Evolutionary conservation across 1,140 invertebrate genomes (phyloP).

Genomic region (Hylyphantes graminicola): DNA sequence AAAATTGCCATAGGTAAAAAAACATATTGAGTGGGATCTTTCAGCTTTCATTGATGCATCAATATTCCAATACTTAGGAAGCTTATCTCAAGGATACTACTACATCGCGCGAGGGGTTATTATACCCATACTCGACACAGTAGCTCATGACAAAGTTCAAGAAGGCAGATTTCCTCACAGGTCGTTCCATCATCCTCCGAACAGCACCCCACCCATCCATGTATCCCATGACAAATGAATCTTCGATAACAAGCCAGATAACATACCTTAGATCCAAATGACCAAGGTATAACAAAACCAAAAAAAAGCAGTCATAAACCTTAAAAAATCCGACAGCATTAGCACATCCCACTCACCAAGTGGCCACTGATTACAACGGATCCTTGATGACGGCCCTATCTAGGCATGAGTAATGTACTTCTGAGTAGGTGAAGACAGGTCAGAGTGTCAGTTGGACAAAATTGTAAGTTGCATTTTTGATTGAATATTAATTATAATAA

Average conservation of each 20-base stretch:
- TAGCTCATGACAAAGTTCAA: no score
- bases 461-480: no score
- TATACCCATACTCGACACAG: no score
- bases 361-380: not conserved
- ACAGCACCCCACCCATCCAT: not conserved
- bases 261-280: not conserved
- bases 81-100: no score
- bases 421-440: conserved; percentile 9
- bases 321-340: conserved; percentile 31
- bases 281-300: not conserved
- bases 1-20: no score
- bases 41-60: no score
- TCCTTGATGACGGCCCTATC: conserved; percentile 1
- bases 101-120: no score
- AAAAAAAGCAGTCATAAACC: conserved; percentile 21
- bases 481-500: no score
- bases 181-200: not conserved
- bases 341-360: conserved; percentile 13
- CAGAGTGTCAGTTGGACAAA: no score
- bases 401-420: not conserved
- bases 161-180: no score
- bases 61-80: no score
- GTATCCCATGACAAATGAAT: conserved; percentile 26
- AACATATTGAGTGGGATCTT: no score
- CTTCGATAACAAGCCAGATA: conserved; percentile 24